Evolutionary conservation across 2,113 vertebrate species (phyloP), one percentile per base, ranked within the genome.

Genomic region (Probosciger aterrimus): DNA sequence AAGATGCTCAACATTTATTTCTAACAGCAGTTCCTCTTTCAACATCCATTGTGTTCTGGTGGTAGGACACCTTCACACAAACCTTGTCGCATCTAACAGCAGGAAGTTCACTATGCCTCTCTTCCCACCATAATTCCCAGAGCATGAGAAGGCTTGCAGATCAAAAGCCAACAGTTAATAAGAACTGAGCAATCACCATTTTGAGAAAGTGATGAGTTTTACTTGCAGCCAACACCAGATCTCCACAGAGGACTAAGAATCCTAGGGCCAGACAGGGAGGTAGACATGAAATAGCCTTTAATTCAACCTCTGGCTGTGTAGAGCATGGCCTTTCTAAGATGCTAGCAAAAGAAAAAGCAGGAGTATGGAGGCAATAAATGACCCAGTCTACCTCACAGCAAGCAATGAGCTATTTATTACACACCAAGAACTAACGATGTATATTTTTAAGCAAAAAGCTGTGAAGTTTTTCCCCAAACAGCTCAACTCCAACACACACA

Each of bases 301-400:
- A 62, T 59, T 85, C 23, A 79, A 73, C 7, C 18, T 1, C 2
- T 57, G 15, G 5, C 12, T 60, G 8, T 6, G 52, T 65, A 88
- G 14, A 74, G 7, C 11, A 49, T 3, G 0, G 13, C 25, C 39
- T 75, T 84, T 63, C 70, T 47, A 20, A 65, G 37, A 62, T 41
- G n/a, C 11, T 70, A 55, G 0, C 71, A 25, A 91, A 89, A 46
- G 10, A 79, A 91, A 35, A 43, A 75, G 6, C 20, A 80, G 9
- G 0, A 4, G 1, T 35, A 10, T 14, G 7, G 18, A 77, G 9
- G 33, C 35, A 78, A 14, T n/a, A n/a, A n/a, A n/a, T 23, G 10
- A 78, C 9, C 5, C 44, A 67, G 2, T 5, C 23, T 28, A 43
- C 7, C 11, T 35, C 86, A 65, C 24, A 77, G 53, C 41, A 90